phyloP scores from a whole-genome alignment of 1,140 invertebrate genomes.

The Asbolus verrucosus region DNA sequence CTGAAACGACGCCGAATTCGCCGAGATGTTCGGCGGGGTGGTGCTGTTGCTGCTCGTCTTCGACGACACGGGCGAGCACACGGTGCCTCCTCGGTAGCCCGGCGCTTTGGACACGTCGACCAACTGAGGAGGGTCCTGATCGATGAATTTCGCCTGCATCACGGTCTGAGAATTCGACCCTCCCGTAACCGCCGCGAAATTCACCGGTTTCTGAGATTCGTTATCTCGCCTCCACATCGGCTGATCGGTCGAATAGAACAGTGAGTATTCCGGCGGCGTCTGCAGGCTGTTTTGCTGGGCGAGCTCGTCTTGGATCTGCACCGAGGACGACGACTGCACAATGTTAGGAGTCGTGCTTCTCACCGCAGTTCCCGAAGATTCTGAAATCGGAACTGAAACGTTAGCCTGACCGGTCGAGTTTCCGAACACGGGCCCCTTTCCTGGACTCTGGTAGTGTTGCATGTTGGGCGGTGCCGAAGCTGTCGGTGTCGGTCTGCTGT shows the following conservation, averaged over 20 bases:
- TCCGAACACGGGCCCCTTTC: conserved; percentile 62
- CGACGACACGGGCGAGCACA: conserved; percentile 79
- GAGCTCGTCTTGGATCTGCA: conserved; percentile 20
- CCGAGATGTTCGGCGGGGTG: conserved; percentile 64
- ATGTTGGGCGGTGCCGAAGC: conserved; percentile 66
- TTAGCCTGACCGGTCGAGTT: conserved; percentile 14
- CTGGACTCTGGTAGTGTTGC: conserved; percentile 62
- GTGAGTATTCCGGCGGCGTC: conserved; percentile 77
- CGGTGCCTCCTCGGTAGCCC: conserved; percentile 79
- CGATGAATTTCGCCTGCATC: conserved; percentile 68
- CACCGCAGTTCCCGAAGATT: conserved; percentile 9
- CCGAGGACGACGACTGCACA: neutral
- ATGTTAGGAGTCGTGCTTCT: conserved; percentile 38
- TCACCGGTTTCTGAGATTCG: conserved; percentile 75
- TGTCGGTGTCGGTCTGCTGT: conserved; percentile 68
- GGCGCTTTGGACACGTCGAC: conserved; percentile 86
- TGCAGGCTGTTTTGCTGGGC: conserved; percentile 40
- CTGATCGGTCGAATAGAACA: conserved; percentile 80
- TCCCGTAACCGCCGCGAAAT: conserved; percentile 81
- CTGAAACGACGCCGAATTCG: conserved; percentile 40
- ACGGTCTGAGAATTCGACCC: conserved; percentile 60
- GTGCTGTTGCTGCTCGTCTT: conserved; percentile 70
- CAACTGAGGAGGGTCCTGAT: conserved; percentile 71
- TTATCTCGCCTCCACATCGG: conserved; percentile 76
- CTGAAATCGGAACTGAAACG: conserved; percentile 42